Base-by-base conservation (phyloP, 2,113 vertebrate genomes). In the Erpornis zantholeuca region DNA sequence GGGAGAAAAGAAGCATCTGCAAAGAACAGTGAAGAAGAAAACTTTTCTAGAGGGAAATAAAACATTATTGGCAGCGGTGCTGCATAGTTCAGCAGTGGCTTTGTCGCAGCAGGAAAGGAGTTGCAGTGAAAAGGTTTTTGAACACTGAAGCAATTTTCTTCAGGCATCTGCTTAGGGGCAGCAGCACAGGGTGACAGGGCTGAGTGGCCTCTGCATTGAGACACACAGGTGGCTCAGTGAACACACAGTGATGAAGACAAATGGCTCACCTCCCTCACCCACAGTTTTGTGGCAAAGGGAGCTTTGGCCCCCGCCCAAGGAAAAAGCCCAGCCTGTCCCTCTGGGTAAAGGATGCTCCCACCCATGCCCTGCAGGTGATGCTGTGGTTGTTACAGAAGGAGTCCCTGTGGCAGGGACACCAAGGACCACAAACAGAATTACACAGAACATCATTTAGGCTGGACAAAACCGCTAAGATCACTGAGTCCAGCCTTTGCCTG, bases 151-250 rank as follows among this genome's bases (percentile, higher is more conserved):
- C 15, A 28, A 28, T 63, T 79, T 93, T 36, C 49, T 79, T 49
- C 52, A 49, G 49, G 25, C 4, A 13, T 18, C 60, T 64, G 25
- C 49, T 56, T 14, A 27, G 28, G 53, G 25, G 14, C 27, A 68
- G n/a, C 33, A 31, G 12, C 22, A 4, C 0, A 0, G 47, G n/a
- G 21, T 1, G 12, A 33, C 53, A 28, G n/a, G 17, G 60, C 22
- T 14, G 38, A 65, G 82, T n/a, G 63, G 10, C 63, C 45, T 78
- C 57, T 50, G 45, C 72, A 29, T 9, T 2, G 36, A n/a, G 6
- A 5, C 1, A 1, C 50, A 17, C 18, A 38, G 33, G 14, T 24
- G 52, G 13, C 53, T 70, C 40, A 28, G 44, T 6, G 33, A 84
- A 2, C 64, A 66, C 24, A 65, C 23, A 15, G 35, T 14, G 31